Evolutionary conservation across 2,888 invertebrate species (phyloP).

Genomic region (Galerucella calmariensis): DNA sequence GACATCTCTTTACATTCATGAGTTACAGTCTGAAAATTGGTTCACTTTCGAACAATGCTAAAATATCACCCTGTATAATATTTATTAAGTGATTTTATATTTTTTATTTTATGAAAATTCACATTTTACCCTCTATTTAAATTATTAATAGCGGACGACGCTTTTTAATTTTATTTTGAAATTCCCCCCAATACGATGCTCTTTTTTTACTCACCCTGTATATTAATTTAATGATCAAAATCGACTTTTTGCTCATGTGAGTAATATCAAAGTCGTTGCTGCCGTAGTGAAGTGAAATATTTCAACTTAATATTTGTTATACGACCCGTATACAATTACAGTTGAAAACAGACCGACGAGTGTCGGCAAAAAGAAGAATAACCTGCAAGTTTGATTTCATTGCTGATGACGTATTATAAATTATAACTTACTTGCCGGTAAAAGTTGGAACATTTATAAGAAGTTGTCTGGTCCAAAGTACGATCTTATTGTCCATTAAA

Average conservation of each 20-base stretch:
- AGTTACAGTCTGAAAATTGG: too few relatives aligned
- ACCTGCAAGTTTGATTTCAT: constrained; percentile 59
- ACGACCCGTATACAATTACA: background rate
- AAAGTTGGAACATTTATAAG: constrained; percentile 55
- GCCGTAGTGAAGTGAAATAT: background rate
- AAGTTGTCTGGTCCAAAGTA: constrained; percentile 62
- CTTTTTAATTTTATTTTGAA: too few relatives aligned
- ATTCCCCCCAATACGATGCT: too few relatives aligned
- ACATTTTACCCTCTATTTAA: too few relatives aligned
- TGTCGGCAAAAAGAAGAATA: constrained; percentile 49
- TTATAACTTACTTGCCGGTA: constrained; percentile 61
- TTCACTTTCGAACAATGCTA: too few relatives aligned
- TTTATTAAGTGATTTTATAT: too few relatives aligned
- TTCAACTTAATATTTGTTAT: background rate
- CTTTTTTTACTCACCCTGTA: background rate
- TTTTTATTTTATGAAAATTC: too few relatives aligned
- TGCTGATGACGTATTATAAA: constrained; percentile 61
- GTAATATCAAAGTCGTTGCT: background rate
- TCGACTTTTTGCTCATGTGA: too few relatives aligned
- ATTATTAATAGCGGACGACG: too few relatives aligned
- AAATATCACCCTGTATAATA: too few relatives aligned
- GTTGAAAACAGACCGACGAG: constrained; percentile 6
- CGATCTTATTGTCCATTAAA: constrained; percentile 63
- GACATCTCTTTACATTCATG: too few relatives aligned
- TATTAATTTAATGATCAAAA: background rate